Conservation (phyloP, 2,113 vertebrate genomes). For the Columba livia region DNA sequence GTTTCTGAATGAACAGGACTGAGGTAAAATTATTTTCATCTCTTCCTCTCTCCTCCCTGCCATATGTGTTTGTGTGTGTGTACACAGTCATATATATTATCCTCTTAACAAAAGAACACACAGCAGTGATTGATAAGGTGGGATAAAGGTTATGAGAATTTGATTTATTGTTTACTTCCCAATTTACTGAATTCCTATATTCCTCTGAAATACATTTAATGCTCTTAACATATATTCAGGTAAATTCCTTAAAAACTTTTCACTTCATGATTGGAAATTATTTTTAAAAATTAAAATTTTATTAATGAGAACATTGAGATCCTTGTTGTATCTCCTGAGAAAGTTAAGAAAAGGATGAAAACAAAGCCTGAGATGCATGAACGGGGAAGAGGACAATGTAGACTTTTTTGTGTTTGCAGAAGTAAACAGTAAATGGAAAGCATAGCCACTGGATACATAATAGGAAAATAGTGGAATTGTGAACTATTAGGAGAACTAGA, state of each 20-base stretch:
- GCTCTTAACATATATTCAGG: background rate
- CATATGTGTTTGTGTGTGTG: background rate
- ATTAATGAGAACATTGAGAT: background rate
- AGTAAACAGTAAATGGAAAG: constrained; percentile 4
- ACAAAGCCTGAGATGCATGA: background rate
- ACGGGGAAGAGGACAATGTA: background rate
- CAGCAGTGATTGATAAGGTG: background rate
- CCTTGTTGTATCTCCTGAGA: background rate
- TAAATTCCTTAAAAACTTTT: background rate
- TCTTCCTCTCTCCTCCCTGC: background rate
- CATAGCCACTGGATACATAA: background rate
- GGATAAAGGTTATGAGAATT: background rate
- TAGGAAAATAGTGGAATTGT: constrained; percentile 7
- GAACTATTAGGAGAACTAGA: constrained; percentile 25
- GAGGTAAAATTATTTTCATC: background rate
- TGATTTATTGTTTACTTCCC: background rate
- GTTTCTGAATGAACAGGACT: background rate
- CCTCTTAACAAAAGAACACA: background rate
- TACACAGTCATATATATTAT: background rate
- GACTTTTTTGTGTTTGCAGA: background rate
- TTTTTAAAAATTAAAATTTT: background rate
- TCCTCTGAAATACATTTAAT: background rate
- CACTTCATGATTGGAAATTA: background rate
- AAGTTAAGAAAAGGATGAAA: background rate
- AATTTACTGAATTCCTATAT: background rate